These are phyloP conservation scores for Lymantria dispar DNA, from an alignment of 2,888 invertebrate genomes.

Conservation along the genomic window DNA sequence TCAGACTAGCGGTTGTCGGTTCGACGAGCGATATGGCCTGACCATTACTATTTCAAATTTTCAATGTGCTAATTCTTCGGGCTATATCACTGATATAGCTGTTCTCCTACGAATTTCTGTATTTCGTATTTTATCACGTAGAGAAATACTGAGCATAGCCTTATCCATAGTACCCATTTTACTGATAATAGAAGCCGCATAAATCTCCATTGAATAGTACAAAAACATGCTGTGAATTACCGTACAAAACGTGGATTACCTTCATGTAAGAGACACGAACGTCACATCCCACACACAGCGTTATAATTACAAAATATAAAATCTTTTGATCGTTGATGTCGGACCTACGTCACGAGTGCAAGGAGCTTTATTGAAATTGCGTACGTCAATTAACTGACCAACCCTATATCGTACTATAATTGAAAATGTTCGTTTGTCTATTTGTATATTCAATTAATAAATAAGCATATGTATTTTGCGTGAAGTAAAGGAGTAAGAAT, in stretches of 20 bases:
- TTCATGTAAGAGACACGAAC: conserved; percentile 33
- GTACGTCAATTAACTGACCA: conserved; percentile 65
- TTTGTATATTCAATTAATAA: conserved; percentile 5
- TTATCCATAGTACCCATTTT: too few species aligned
- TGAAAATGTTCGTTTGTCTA: conserved; percentile 9
- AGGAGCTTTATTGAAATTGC: conserved; percentile 66
- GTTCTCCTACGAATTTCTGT: too few species aligned
- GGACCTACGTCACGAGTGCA: conserved; percentile 66
- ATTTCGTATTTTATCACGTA: too few species aligned
- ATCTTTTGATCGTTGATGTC: conserved; percentile 55
- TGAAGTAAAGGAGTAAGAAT: too few species aligned
- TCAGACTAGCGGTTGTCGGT: too few species aligned
- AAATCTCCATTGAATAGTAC: background rate
- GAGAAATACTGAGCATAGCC: too few species aligned
- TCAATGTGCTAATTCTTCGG: too few species aligned
- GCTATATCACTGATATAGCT: too few species aligned
- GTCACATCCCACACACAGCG: conserved; percentile 25
- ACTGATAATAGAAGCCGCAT: background rate
- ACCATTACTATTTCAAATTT: too few species aligned
- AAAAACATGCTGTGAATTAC: too few species aligned
- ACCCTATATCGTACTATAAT: conserved; percentile 13
- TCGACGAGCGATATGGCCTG: too few species aligned
- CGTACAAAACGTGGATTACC: conserved; percentile 31
- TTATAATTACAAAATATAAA: conserved; percentile 50
- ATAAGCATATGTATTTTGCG: too few species aligned